Conservation (phyloP, 2,888 invertebrate species). For the Mylabris sibirica region DNA sequence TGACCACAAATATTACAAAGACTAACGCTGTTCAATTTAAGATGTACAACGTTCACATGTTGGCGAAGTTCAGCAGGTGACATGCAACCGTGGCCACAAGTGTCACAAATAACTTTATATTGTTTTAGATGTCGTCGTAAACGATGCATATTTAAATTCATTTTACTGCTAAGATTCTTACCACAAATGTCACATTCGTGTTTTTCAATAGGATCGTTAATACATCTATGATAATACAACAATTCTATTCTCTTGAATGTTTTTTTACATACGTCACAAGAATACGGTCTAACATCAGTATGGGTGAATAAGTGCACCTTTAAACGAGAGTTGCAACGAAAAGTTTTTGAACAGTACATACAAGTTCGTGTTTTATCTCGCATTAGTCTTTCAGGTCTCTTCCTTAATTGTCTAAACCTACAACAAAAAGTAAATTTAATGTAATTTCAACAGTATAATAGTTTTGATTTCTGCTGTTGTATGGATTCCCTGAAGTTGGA, state of each 20-base stretch:
- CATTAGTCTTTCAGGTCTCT: too few species aligned
- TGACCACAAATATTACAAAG: conserved; percentile 65
- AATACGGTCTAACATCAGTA: not conserved
- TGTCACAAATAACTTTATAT: conserved; percentile 63
- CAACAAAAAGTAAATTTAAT: too few species aligned
- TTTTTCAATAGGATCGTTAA: not conserved
- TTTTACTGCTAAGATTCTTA: conserved; percentile 21
- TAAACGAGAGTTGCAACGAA: too few species aligned
- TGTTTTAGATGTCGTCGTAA: conserved; percentile 64
- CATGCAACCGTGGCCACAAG: conserved; percentile 48
- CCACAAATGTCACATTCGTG: conserved; percentile 18
- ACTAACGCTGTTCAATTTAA: conserved; percentile 36
- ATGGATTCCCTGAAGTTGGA: too few species aligned
- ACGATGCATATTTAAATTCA: conserved; percentile 55
- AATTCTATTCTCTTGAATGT: not conserved
- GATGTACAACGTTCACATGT: conserved; percentile 38
- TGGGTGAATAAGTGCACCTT: too few species aligned
- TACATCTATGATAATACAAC: not conserved
- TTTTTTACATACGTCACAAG: not conserved
- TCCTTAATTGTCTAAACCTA: too few species aligned
- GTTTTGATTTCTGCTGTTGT: too few species aligned
- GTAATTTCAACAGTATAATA: too few species aligned
- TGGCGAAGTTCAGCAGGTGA: conserved; percentile 45
- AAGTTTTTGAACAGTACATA: too few species aligned
- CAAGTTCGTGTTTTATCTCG: too few species aligned